Conservation (phyloP, 2,888 invertebrate species). For the Drosophila paramelanica region DNA sequence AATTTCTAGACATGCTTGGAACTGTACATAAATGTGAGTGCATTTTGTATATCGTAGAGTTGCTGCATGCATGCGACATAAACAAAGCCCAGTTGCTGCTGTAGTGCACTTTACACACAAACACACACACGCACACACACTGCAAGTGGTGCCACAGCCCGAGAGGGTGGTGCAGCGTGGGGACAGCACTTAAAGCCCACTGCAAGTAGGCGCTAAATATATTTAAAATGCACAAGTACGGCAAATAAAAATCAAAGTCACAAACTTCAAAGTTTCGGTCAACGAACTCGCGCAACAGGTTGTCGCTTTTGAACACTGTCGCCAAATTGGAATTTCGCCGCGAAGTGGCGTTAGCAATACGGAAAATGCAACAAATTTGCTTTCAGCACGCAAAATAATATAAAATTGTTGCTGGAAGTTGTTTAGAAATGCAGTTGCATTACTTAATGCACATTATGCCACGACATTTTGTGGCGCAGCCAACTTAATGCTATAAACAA, state of each 20-base stretch:
- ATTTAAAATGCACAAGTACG: conserved; percentile 71
- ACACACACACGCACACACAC: too few relatives aligned
- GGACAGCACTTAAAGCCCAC: conserved; percentile 22
- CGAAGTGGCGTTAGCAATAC: conserved; percentile 6
- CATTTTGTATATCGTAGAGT: conserved; percentile 23
- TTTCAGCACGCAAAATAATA: conserved; percentile 26
- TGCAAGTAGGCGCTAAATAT: conserved; percentile 48
- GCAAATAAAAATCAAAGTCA: conserved; percentile 61
- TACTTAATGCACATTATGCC: not conserved
- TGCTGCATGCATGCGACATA: conserved; percentile 61
- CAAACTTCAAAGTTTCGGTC: conserved; percentile 52
- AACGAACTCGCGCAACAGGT: conserved; percentile 64
- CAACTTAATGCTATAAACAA: conserved; percentile 10
- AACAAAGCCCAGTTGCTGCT: conserved; percentile 68
- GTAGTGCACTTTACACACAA: conserved; percentile 63
- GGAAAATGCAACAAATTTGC: conserved; percentile 5
- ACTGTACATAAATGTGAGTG: conserved; percentile 16
- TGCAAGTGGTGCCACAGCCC: conserved; percentile 7
- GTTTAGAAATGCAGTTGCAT: not conserved
- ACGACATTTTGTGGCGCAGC: conserved; percentile 6
- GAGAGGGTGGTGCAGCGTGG: not conserved
- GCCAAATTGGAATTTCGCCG: conserved; percentile 14
- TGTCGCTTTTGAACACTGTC: conserved; percentile 10
- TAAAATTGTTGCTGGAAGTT: not conserved
- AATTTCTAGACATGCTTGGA: conserved; percentile 67